Conservation (phyloP, 2,797 vertebrate genomes). For the Aselliscus stoliczkanus region DNA sequence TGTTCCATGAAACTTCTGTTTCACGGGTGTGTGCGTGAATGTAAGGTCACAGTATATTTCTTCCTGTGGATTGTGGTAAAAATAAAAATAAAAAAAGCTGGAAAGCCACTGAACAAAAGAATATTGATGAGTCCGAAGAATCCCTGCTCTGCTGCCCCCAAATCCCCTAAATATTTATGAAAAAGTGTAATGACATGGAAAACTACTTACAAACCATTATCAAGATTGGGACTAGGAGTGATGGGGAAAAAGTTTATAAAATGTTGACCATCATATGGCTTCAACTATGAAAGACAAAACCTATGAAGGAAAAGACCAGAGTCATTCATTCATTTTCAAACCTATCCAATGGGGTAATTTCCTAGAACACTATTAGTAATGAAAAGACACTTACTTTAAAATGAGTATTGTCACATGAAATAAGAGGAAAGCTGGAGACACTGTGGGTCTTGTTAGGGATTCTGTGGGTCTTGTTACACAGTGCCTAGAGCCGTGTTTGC, state of each 20-base stretch:
- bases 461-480: neutral
- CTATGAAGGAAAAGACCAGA: neutral
- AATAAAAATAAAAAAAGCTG: neutral
- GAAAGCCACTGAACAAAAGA: neutral
- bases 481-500: neutral
- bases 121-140: neutral
- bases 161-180: neutral
- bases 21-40: neutral
- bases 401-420: neutral
- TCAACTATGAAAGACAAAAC: neutral
- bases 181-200: neutral
- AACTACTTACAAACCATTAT: neutral
- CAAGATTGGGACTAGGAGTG: neutral
- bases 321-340: neutral
- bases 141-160: neutral
- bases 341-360: neutral
- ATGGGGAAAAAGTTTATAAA: neutral
- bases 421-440: neutral
- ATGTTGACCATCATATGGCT: neutral
- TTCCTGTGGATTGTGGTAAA: neutral
- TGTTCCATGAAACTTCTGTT: neutral
- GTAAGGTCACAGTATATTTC: neutral
- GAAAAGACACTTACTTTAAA: neutral
- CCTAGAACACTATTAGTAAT: neutral
- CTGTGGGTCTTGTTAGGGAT: neutral